Base-by-base conservation (phyloP, 2,113 vertebrate species). In the Hyla sarda region DNA sequence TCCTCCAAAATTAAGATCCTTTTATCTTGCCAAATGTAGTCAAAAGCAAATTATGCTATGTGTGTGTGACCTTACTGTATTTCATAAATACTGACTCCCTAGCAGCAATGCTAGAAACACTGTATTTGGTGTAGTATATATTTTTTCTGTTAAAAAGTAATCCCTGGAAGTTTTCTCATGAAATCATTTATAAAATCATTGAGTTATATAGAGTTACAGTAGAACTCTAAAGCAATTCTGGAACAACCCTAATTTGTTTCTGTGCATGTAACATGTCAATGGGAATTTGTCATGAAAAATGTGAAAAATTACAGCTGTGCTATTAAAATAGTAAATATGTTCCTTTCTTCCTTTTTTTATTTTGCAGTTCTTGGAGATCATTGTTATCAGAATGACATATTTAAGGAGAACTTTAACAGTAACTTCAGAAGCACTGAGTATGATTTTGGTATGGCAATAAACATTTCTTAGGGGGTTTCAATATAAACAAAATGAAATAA, bases 351-450 rank as follows among this genome's bases (percentile, higher is more conserved):
- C 8, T 41, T 41, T n/a, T n/a, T n/a, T n/a, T n/a, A n/a, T 54
- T 77, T 37, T 1, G 56, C 52, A 78, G 75, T 56, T 78, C 30
- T 78, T 56, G 75, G 75, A 32, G 13, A 56, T 34, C 12, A 78
- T 4, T 78, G 75, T 78, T 78, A 54, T 23, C 75, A 54, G 48
- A 16, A 1, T 80, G 50, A 69, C 7, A 69, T 8, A 69, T 65
- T 1, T 28, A 32, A 28, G 30, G 1, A 34, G 16, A 1, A 17
- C 41, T 41, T 5, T 0, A 32, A 1, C 14, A 69, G 34, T 16
- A 19, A 69, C 17, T 16, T 19, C 1, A 69, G 30, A 69, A 32
- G 5, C 14, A 9, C 30, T 1, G 30, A 69, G 30, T 7, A 19
- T 19, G 30, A 34, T 34, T 32, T 19, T 69, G 65, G 65, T 69